Evolutionary conservation across 2,113 vertebrate genomes (phyloP), one percentile per base, ranked within the genome.

Genomic region (Sclerurus mexicanus): DNA sequence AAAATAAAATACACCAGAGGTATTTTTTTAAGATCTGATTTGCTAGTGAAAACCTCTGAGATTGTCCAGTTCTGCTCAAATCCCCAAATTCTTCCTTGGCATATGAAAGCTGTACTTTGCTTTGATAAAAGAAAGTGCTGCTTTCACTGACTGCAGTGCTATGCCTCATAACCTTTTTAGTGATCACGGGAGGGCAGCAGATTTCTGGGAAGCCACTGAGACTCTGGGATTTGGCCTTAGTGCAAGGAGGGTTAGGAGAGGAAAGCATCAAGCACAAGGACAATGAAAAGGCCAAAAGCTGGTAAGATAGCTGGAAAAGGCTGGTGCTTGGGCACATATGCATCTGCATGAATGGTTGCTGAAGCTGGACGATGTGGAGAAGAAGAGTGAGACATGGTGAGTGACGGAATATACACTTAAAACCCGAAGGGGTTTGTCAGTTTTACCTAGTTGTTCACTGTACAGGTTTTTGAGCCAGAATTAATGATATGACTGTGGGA

Each of bases 311-410:
- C 12, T 33, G 24, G 24, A 72, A n/a, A 86, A 30, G 25, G 10
- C 25, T 60, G 28, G 23, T 27, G 33, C 25, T 81, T 50, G 28
- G 44, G 21, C 35, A 42, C 16, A 33, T 15, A 5, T 7, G 35
- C 30, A 4, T 35, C 73, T 53, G 8, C 11, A 13, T 10, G 15
- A 46, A 24, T 35, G 15, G 19, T 1, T 30, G 18, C 40, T 90
- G 77, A 39, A 42, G 39, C 9, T 47, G 47, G 37, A 17, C 35
- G 33, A 0, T 2, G 14, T 1, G 5, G 10, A 35, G 9, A 85
- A 31, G n/a, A 53, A 58, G 28, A 72, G 22, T 0, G 2, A 9
- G 11, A 24, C 33, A 6, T 12, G 2, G 5, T 3, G 8, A 42
- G 18, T 39, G 27, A 85, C 15, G 67, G 13, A 7, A 33, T 3